phyloP scores from a whole-genome alignment of 2,888 invertebrate genomes.

The Sinhomidia bicolor region DNA sequence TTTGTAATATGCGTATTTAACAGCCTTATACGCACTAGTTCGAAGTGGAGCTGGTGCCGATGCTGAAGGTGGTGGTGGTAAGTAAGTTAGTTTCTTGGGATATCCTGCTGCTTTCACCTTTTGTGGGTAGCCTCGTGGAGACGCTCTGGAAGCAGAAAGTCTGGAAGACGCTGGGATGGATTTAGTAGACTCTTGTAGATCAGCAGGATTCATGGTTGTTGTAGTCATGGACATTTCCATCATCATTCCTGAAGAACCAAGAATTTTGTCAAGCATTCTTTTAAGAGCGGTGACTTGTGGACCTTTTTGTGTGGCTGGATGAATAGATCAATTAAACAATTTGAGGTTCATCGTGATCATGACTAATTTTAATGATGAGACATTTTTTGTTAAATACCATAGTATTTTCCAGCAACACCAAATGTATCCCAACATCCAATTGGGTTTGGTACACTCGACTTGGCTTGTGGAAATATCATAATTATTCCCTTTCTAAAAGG shows the following conservation, averaged over 20 bases:
- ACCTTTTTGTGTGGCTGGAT: slow-evolving; percentile 66
- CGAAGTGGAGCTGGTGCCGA: background rate
- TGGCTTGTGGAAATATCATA: slow-evolving; percentile 74
- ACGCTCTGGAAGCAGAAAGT: background rate
- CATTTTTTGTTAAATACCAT: slow-evolving; percentile 24
- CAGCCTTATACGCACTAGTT: slow-evolving; percentile 25
- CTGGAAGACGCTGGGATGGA: background rate
- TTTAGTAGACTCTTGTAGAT: background rate
- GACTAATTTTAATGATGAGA: background rate
- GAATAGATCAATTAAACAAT: background rate
- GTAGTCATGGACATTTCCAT: background rate
- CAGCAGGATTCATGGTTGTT: background rate
- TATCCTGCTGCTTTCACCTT: background rate
- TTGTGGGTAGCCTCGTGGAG: background rate
- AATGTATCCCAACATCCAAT: slow-evolving; percentile 69
- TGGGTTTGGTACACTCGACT: slow-evolving; percentile 40
- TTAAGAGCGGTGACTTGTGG: slow-evolving; percentile 69
- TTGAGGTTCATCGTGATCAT: background rate
- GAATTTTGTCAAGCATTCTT: slow-evolving; percentile 68
- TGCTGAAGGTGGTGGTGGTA: slow-evolving; percentile 14
- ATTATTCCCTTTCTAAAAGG: slow-evolving; percentile 75
- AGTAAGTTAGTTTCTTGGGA: slow-evolving; percentile 13
- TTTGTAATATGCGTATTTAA: background rate
- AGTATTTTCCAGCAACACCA: slow-evolving; percentile 53
- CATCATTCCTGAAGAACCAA: slow-evolving; percentile 1